Evolutionary conservation across 2,888 invertebrate species (phyloP), one percentile per base, ranked within the genome.

Genomic region (Drosophila monieri): DNA sequence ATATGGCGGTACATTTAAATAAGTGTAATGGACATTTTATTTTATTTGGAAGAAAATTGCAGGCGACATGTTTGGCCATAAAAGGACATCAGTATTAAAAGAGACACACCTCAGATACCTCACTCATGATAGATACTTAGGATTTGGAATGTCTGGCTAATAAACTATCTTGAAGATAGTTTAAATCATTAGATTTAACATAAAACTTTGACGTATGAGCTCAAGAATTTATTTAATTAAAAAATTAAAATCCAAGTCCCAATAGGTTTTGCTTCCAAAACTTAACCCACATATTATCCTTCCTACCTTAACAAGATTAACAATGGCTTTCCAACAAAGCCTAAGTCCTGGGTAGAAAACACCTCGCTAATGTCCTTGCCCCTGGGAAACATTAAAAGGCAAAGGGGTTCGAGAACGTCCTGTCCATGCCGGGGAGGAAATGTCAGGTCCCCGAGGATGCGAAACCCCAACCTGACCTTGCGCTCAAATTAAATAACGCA

Each of bases 371-470:
- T 51, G 32, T 35, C 53, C 30, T 21, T 25, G n/a, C 59, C 39
- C 60, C n/a, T 14, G 60, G 60, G 60, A 61, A 47, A 21, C 60
- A 47, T 61, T 47, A 61, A 61, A 61, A 30, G 37, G 60, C 39
- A 12, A 21, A 43, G 43, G 43, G 21, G 21, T 43, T 10, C 5
- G 10, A 14, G 32, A 9, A 12, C 27, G 6, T 15, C 44, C 30
- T 46, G 3, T 2, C 47, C 57, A 30, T 12, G 47, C 18, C 21
- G 6, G 1, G 27, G 9, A 27, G 39, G 39, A 6, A 73, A 80
- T 80, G 87, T 71, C 87, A 86, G 73, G 66, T 78, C 83, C 71
- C 83, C 9, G 9, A 61, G 62, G 71, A 73, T 37, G 41, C 44
- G 55, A 41, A 41, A 21, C 58, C 37, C 55, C 58, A 67, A 51